A percentile compares a stretch with the other conserved stretches of the same genome.
Conservation (phyloP, 2,113 vertebrate genomes). For the Grus americana region DNA sequence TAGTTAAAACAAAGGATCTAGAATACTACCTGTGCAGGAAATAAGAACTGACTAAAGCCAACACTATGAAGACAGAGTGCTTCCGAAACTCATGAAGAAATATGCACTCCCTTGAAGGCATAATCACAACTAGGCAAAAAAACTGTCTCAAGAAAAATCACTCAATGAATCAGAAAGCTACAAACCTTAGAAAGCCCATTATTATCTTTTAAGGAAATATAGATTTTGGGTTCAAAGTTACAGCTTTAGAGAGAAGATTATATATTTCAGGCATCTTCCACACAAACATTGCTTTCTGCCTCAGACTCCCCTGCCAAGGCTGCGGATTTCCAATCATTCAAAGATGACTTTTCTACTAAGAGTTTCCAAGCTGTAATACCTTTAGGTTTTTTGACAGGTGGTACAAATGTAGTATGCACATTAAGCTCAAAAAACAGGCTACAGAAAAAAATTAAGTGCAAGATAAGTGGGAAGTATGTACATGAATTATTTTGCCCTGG, state of each 20-base stretch:
- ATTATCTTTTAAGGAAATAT: too few relatives aligned
- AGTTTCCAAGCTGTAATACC: neutral
- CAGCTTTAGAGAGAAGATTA: neutral
- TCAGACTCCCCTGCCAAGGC: neutral
- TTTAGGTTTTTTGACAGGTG: neutral
- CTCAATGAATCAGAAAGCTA: neutral
- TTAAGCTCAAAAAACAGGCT: neutral
- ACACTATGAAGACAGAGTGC: neutral
- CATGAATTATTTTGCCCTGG: neutral
- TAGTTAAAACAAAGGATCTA: neutral
- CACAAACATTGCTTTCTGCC: neutral
- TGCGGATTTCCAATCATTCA: neutral
- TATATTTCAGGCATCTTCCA: neutral
- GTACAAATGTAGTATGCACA: fast-evolving
- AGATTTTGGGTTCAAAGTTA: neutral
- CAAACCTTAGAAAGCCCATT: fast-evolving
- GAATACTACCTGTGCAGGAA: neutral
- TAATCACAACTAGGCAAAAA: neutral
- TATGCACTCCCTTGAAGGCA: neutral
- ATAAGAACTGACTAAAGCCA: neutral
- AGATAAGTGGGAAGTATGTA: neutral
- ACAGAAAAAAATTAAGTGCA: neutral
- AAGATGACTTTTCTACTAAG: neutral
- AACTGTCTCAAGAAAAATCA: neutral
- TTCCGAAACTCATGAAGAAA: neutral